A percentile compares a stretch with the other conserved stretches of the same genome.
Conservation (phyloP, 2,888 invertebrate species). For the Trissolcus japonicus region DNA sequence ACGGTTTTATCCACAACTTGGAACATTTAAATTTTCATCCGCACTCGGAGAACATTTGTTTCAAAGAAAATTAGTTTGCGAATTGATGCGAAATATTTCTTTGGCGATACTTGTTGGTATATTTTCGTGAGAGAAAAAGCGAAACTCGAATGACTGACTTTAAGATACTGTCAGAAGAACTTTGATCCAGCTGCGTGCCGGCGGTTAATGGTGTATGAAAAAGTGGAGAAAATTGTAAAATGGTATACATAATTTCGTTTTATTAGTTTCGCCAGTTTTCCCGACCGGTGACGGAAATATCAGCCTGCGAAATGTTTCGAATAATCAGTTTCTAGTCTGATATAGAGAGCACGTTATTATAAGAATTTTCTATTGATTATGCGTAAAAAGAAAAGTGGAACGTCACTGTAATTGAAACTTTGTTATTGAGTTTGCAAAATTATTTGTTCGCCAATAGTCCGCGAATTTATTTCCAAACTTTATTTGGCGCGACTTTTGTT, state of each 20-base stretch:
- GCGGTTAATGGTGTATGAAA: conserved; percentile 30
- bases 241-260: conserved; percentile 42
- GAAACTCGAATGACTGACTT: conserved; percentile 1
- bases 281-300: no score
- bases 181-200: conserved; percentile 26
- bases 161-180: conserved; percentile 28
- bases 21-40: background rate
- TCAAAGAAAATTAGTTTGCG: conserved; percentile 2
- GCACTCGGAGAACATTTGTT: background rate
- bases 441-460: background rate
- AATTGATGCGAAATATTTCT: background rate
- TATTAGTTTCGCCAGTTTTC: conserved; percentile 1
- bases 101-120: background rate
- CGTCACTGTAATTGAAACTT: background rate
- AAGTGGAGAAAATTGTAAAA: conserved; percentile 29
- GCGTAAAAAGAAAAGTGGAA: background rate
- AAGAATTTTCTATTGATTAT: background rate
- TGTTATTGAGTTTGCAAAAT: background rate
- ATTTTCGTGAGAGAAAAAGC: background rate
- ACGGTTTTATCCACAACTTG: no score
- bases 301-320: no score
- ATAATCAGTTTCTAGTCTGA: no score
- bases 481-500: background rate
- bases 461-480: background rate
- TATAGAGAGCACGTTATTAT: no score